phyloP scores from a whole-genome alignment of 2,113 vertebrate species.

The Silurus glanis region DNA sequence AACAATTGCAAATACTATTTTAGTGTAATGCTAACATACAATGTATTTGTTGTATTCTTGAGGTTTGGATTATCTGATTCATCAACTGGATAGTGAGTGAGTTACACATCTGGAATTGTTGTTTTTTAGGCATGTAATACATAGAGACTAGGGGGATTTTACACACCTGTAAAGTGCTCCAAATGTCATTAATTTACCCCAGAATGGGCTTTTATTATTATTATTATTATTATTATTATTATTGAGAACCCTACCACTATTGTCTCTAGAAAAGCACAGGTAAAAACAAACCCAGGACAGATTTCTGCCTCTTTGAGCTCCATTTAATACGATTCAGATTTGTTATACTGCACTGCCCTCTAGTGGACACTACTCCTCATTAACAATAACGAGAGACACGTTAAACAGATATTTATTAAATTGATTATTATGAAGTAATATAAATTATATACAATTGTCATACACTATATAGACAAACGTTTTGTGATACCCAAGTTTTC shows the following conservation, averaged over 20 bases:
- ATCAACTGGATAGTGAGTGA: background rate
- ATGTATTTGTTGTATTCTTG: background rate
- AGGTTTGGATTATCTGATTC: background rate
- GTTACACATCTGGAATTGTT: background rate
- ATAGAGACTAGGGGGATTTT: background rate
- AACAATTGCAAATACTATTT: background rate
- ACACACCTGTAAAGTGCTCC: background rate
- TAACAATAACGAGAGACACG: background rate
- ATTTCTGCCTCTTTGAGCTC: no score
- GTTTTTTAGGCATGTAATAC: background rate
- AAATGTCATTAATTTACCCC: background rate
- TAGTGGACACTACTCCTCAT: background rate
- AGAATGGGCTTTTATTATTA: no score
- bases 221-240: background rate
- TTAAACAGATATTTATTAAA: background rate
- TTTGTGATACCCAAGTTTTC: no score
- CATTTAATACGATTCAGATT: no score
- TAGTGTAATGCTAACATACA: no score
- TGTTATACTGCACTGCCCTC: slow-evolving; percentile 1
- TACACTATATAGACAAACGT: no score
- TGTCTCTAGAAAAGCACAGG: background rate
- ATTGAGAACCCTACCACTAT: background rate
- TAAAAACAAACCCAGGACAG: background rate
- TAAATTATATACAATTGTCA: no score
- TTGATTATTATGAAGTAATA: background rate